Evolutionary conservation across 2,888 invertebrate species (phyloP).

Genomic region (Xanthia togata): DNA sequence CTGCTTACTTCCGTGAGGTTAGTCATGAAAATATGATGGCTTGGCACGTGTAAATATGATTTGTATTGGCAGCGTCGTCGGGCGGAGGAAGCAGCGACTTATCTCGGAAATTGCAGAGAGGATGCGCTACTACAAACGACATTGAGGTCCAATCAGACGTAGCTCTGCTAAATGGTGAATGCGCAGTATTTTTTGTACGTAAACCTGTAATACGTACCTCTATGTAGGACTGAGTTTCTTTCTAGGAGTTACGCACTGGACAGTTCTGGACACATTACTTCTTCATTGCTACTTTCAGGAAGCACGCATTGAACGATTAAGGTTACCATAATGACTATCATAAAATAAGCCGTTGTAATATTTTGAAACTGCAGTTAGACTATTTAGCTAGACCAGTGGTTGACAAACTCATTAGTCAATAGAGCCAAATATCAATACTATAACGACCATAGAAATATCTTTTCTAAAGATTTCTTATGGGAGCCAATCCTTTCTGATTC

Average conservation of each 20-base stretch:
- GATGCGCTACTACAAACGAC: constrained; percentile 84
- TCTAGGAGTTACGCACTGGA: not conserved
- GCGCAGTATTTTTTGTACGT: constrained; percentile 70
- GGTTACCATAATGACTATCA: no score
- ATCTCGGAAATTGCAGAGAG: constrained; percentile 86
- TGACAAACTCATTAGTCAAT: no score
- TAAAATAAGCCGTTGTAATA: no score
- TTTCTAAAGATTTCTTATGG: no score
- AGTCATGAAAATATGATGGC: not conserved
- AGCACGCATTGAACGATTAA: not conserved
- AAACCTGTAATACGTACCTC: constrained; percentile 32
- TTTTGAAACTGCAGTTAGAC: no score
- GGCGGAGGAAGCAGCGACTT: constrained; percentile 85
- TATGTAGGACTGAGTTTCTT: not conserved
- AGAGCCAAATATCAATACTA: no score
- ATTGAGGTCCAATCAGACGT: constrained; percentile 87
- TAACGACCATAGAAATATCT: no score
- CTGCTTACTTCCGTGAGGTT: constrained; percentile 6
- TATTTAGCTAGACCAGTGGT: no score
- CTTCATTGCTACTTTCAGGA: not conserved
- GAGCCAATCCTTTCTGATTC: no score
- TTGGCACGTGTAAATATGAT: constrained; percentile 53
- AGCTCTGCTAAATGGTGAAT: constrained; percentile 72
- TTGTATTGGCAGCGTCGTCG: constrained; percentile 66
- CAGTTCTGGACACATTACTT: not conserved